Evolutionary conservation across 2,113 vertebrate genomes (phyloP).

Genomic region (Apodemus sylvaticus): DNA sequence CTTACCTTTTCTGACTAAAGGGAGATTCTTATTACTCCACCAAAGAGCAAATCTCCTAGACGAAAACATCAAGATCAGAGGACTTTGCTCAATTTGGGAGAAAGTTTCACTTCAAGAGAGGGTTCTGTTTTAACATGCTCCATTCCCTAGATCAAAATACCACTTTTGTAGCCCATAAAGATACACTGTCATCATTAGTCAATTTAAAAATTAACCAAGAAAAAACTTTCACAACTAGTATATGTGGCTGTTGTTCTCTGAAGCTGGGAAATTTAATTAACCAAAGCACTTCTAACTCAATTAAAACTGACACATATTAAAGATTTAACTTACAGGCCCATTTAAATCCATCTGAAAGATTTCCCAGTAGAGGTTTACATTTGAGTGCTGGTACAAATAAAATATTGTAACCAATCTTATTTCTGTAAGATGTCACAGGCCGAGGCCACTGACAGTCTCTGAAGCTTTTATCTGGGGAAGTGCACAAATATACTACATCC

Average conservation of each 20-base stretch:
- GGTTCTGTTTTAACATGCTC: conserved; percentile 40
- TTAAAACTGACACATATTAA: background rate
- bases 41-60: background rate
- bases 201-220: background rate
- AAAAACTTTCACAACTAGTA: background rate
- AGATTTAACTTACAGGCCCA: conserved; percentile 8
- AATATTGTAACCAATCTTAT: conserved; percentile 26
- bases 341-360: conserved; percentile 60
- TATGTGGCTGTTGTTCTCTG: conserved; percentile 7
- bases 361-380: conserved; percentile 53
- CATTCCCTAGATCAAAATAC: conserved; percentile 2
- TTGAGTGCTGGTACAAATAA: conserved; percentile 17
- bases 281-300: conserved; percentile 19
- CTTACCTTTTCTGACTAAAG: background rate
- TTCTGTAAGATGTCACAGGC: background rate
- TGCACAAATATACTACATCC: background rate
- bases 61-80: background rate
- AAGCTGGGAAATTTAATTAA: conserved; percentile 33
- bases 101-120: background rate
- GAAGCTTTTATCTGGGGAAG: background rate
- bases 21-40: background rate
- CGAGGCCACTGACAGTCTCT: background rate
- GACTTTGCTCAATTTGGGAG: background rate
- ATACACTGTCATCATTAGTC: background rate
- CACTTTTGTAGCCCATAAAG: background rate